phyloP scores from a whole-genome alignment of 2,888 invertebrate species.

The Trachelus troglodyta region DNA sequence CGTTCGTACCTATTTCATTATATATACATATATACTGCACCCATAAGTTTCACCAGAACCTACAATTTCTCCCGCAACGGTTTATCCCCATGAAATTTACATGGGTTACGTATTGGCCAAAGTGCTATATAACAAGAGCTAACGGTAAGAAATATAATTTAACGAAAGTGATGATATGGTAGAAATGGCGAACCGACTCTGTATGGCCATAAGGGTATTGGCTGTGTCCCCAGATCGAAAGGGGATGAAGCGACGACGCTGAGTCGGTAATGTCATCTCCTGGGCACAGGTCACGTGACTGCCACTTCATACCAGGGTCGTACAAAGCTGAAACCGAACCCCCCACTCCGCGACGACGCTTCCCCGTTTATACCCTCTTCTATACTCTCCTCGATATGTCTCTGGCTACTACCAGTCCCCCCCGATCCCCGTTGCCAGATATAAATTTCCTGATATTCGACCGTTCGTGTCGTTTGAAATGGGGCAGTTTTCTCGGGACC shows the following conservation, averaged over 20 bases:
- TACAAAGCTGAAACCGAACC: slow-evolving; percentile 34
- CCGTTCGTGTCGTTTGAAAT: slow-evolving; percentile 72
- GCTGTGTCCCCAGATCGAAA: not conserved
- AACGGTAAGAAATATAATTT: not conserved
- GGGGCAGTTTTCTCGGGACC: slow-evolving; percentile 73
- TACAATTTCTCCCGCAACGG: not conserved
- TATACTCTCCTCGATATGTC: slow-evolving; percentile 41
- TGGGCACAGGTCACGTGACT: slow-evolving; percentile 34
- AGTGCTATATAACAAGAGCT: not conserved
- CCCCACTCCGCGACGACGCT: slow-evolving; percentile 3
- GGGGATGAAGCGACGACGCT: slow-evolving; percentile 7
- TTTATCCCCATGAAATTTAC: not conserved
- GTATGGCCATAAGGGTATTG: not conserved
- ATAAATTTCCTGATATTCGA: slow-evolving; percentile 73
- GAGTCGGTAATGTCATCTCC: slow-evolving; percentile 24
- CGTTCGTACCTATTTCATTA: not conserved
- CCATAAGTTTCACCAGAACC: not conserved
- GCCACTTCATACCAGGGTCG: slow-evolving; percentile 42
- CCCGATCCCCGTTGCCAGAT: slow-evolving; percentile 54
- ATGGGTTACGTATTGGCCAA: not conserved
- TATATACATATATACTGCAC: not conserved
- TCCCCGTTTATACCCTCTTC: slow-evolving; percentile 44
- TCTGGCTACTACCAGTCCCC: slow-evolving; percentile 26
- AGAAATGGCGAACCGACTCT: not conserved
- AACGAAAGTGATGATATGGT: not conserved